Evolutionary conservation across 2,113 vertebrate genomes (phyloP), one percentile per base, ranked within the genome.

Genomic region (Micronisus gabar): DNA sequence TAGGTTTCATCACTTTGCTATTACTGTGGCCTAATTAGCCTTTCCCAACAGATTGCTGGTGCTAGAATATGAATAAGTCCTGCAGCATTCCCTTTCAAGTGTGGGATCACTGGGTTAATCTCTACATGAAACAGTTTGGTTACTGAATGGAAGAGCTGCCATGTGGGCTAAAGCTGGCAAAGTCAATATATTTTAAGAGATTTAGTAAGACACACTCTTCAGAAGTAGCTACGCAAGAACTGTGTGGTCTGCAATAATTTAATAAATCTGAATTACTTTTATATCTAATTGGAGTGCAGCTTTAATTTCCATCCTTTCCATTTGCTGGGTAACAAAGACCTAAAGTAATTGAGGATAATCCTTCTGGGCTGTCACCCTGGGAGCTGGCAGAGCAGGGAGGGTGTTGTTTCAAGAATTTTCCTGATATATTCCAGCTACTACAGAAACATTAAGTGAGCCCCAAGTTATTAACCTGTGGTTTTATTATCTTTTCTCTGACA

Each of bases 91-190:
- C 38, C 92, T 98, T 98, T 98, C 93, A 98, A 98, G 97, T 97
- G 38, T 23, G 81, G 87, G 97, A 97, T 98, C 96, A 65, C 86
- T 91, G 91, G 97, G 95, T 98, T 98, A 98, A 98, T 98, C 97
- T 97, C 86, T 96, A 96, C 95, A 97, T 97, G 97, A 98, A 97
- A 95, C 83, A 84, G 78, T 91, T 94, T 91, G 91, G 93, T 91
- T 97, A 85, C 94, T 84, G 93, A 97, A 91, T 93, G 94, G 94
- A 97, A 82, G 94, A 88, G 68, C 81, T 97, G 90, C 95, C 90
- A 81, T 75, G 96, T 95, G 95, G 97, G 89, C 87, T 91, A 96
- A 90, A 58, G 34, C 95, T 98, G 92, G 92, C 78, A 97, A 97
- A 97, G 89, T 97, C 96, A 96, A 97, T 97, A 88, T 96, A 91